Evolutionary conservation across 2,797 vertebrate species (phyloP).

Genomic region (Tapirus indicus): DNA sequence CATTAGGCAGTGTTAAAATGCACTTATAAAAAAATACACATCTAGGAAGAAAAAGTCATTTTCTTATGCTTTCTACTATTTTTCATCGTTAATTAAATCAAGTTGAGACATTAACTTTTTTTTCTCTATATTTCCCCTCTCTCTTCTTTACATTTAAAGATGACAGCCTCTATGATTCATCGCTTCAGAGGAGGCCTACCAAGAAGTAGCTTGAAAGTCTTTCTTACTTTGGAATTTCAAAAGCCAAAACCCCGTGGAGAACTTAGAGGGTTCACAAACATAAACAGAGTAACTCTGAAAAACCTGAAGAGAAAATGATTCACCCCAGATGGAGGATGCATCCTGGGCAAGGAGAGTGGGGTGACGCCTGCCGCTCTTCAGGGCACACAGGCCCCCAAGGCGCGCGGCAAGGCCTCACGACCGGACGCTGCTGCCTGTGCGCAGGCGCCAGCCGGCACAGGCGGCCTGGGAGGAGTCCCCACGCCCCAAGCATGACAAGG

Average conservation of each 20-base stretch:
- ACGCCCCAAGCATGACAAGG: background rate
- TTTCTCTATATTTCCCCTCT: background rate
- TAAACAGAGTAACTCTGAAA: constrained; percentile 44
- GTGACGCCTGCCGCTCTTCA: background rate
- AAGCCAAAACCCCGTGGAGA: constrained; percentile 35
- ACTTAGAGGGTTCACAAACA: background rate
- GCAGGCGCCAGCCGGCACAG: background rate
- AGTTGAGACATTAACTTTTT: background rate
- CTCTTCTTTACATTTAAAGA: background rate
- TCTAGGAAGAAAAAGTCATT: background rate
- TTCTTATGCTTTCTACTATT: background rate
- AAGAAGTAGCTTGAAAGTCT: background rate
- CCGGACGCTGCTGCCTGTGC: background rate
- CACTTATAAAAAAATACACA: background rate
- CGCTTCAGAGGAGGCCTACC: background rate
- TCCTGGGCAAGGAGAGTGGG: background rate
- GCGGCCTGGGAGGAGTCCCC: background rate
- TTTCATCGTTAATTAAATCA: constrained; percentile 8
- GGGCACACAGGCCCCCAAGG: background rate
- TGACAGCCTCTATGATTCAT: background rate
- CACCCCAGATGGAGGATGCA: background rate
- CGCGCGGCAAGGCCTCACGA: background rate
- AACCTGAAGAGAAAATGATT: constrained; percentile 22
- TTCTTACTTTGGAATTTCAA: constrained; percentile 51
- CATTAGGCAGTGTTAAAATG: background rate